Conservation (phyloP, 2,113 vertebrate genomes). For the Conger conger region DNA sequence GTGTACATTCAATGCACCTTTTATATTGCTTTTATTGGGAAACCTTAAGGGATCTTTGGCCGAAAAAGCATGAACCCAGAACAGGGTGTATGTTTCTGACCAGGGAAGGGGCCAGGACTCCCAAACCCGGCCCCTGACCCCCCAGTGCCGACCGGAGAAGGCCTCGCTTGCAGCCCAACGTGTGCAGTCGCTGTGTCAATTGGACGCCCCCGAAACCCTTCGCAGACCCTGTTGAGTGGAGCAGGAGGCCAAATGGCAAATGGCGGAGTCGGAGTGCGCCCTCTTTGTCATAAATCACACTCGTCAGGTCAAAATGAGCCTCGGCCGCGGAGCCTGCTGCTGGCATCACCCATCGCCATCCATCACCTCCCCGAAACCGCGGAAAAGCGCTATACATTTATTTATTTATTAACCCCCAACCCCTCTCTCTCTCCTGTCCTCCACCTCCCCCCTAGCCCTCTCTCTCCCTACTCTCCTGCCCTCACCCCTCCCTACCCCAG, state of each 20-base stretch:
- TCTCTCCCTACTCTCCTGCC: neutral
- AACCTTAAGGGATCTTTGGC: neutral
- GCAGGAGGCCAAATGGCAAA: constrained; percentile 64
- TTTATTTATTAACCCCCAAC: constrained; percentile 32
- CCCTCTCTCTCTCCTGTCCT: constrained; percentile 9
- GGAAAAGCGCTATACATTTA: constrained; percentile 39
- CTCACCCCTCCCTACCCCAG: neutral
- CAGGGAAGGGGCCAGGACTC: neutral
- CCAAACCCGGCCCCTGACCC: neutral
- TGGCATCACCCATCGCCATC: constrained; percentile 70
- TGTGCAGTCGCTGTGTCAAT: constrained; percentile 63
- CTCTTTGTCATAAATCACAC: constrained; percentile 71
- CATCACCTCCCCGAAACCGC: constrained; percentile 66
- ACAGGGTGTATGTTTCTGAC: neutral
- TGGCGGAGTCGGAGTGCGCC: constrained; percentile 65
- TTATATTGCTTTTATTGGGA: neutral
- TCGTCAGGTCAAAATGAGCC: constrained; percentile 72
- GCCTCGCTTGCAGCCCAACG: constrained; percentile 42
- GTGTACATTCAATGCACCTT: neutral
- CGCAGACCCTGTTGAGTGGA: constrained; percentile 60
- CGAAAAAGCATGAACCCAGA: neutral
- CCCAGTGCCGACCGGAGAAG: neutral
- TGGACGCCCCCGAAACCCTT: constrained; percentile 56
- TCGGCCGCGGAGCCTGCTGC: constrained; percentile 65
- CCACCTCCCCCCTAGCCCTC: neutral